Base-by-base conservation (phyloP, 2,113 vertebrate species). In the Hippocampus abdominalis region DNA sequence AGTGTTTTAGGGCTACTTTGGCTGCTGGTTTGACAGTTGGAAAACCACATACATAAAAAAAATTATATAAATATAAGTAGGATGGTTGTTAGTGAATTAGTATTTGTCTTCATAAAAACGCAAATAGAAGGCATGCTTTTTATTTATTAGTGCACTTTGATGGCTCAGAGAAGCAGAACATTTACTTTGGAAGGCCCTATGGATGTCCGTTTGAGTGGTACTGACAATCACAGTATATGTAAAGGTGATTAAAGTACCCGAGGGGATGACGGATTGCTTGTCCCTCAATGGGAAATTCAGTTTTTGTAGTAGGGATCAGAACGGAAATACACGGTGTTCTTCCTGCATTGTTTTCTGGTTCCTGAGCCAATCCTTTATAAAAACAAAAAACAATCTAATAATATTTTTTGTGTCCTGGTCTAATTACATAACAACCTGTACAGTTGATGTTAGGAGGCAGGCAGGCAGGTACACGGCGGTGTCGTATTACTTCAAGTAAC, bases 401-500 rank as follows among this genome's bases (percentile, higher is more conserved):
- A 54, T 23, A 32, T 6, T 60, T 29, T 60, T 60, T 20, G 15
- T 32, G 0, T 60, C 5, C 5, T 18, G 23, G 23, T 57, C 3
- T 27, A 13, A 11, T 32, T 59, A 59, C 56, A 59, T 59, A 59
- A 59, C n/a, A 8, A 7, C 12, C 6, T 29, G 57, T 60, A 32
- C 6, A 32, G 57, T 16, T 60, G 15, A 15, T 18, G 27, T 29
- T 29, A 29, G 27, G 56, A 16, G 13, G 57, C 57, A 15, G 56
- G 56, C 25, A 18, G 57, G 27, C 57, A 60, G 57, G 57, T 60
- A 60, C 57, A 18, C 57, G 6, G 27, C 27, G 10, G 57, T 32
- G 27, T 60, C 57, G 8, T 18, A 60, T 60, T 32, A 60, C 57
- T 29, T 32, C 57, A 60, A 60, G 57, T 32, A 60, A 60, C 57